Percentiles rank a stretch among this genome's conserved stretches.
phyloP scores from a whole-genome alignment of 2,888 invertebrate genomes.

The Drosophila mimica region DNA sequence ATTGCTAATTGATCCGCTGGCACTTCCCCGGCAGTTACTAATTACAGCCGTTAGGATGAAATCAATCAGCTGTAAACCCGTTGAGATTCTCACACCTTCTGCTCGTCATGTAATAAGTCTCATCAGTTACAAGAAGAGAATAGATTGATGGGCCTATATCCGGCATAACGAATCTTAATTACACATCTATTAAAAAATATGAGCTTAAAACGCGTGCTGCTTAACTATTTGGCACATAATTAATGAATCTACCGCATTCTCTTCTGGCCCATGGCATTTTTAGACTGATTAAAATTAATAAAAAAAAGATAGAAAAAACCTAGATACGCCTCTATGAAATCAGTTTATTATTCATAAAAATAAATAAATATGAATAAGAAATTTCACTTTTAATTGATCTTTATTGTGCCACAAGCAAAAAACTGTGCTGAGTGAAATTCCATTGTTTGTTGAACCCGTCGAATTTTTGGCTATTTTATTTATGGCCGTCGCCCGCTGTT shows the following conservation, averaged over 20 bases:
- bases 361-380: slow-evolving; percentile 22
- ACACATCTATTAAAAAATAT: slow-evolving; percentile 50
- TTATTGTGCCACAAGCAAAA: slow-evolving; percentile 49
- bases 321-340: slow-evolving; percentile 38
- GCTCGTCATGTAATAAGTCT: slow-evolving; percentile 4
- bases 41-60: slow-evolving; percentile 32
- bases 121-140: slow-evolving; percentile 45
- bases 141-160: slow-evolving; percentile 67
- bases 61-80: slow-evolving; percentile 59
- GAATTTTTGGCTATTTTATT: slow-evolving; percentile 27
- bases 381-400: slow-evolving; percentile 76
- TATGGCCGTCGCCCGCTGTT: slow-evolving; percentile 51
- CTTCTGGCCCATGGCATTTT: slow-evolving; percentile 22
- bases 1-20: slow-evolving; percentile 29
- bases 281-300: slow-evolving; percentile 47
- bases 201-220: slow-evolving; percentile 56
- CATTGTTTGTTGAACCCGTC: slow-evolving; percentile 24
- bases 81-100: slow-evolving; percentile 27
- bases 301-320: slow-evolving; percentile 3
- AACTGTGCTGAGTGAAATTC: slow-evolving; percentile 48
- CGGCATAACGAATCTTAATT: slow-evolving; percentile 76
- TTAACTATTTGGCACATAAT: slow-evolving; percentile 53
- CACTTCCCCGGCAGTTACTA: slow-evolving; percentile 17
- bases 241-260: slow-evolving; percentile 61
- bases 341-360: slow-evolving; percentile 48